phyloP scores from a whole-genome alignment of 2,888 invertebrate species.

The Drosophila acutilabella region DNA sequence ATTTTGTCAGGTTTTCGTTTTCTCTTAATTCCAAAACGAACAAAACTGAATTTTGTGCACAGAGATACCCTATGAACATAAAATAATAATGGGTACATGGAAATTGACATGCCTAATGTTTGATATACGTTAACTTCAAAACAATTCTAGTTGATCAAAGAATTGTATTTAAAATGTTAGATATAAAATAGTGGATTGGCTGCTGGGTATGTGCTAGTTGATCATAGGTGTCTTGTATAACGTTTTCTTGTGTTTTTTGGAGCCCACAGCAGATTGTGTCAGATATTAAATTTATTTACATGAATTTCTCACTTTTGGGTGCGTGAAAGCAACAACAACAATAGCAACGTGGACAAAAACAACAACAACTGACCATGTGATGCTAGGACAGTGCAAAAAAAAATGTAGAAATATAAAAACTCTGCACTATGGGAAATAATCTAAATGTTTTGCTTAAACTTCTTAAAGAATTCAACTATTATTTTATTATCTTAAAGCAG shows the following conservation, averaged over 20 bases:
- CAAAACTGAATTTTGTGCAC: background rate
- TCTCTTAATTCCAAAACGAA: conserved; percentile 2
- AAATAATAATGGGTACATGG: background rate
- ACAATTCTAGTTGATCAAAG: background rate
- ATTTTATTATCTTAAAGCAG: too few species aligned
- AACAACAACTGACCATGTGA: conserved; percentile 3
- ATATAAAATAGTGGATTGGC: too few species aligned
- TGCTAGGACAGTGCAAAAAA: conserved; percentile 19
- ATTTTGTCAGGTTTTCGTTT: conserved; percentile 19
- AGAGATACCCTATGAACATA: background rate
- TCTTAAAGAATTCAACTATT: too few species aligned
- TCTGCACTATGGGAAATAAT: too few species aligned
- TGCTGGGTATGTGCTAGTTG: background rate
- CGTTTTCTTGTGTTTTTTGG: conserved; percentile 24
- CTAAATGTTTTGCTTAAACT: too few species aligned
- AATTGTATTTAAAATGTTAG: background rate
- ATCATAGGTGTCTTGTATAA: background rate
- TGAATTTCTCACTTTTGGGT: conserved; percentile 56
- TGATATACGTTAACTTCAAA: background rate
- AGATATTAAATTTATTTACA: conserved; percentile 74
- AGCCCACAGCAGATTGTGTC: conserved; percentile 66
- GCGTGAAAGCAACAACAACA: conserved; percentile 9
- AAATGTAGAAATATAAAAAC: background rate
- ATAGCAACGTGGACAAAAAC: background rate
- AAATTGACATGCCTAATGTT: background rate